These are phyloP conservation scores for Drosophila orena DNA, from an alignment of 1,140 invertebrate genomes.

Conservation along the genomic window DNA sequence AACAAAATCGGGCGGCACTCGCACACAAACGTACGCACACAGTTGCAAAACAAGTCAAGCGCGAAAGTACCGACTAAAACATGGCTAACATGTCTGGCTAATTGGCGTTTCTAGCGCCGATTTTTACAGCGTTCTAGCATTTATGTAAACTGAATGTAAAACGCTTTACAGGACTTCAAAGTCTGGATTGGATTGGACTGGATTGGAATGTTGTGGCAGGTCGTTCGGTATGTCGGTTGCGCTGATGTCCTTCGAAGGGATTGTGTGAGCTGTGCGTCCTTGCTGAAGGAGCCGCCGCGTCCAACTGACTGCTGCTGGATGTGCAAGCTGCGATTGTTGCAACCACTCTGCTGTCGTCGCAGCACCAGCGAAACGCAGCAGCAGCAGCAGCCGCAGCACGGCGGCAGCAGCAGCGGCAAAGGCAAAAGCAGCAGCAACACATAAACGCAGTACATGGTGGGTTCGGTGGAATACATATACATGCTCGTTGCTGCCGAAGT, in stretches of 20 bases:
- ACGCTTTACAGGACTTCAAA: constrained; percentile 60
- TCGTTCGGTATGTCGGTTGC: constrained; percentile 15
- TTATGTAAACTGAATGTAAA: constrained; percentile 56
- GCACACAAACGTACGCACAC: constrained; percentile 15
- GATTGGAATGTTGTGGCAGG: constrained; percentile 9
- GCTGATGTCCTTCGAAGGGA: constrained; percentile 35
- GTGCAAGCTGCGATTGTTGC: constrained; percentile 80
- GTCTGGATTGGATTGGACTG: background rate
- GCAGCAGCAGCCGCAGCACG: constrained; percentile 36
- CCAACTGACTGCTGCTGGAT: constrained; percentile 74
- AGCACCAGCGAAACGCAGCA: constrained; percentile 58
- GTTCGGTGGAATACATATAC: constrained; percentile 40
- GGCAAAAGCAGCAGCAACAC: constrained; percentile 52
- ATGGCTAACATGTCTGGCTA: constrained; percentile 48
- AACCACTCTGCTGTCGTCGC: constrained; percentile 39
- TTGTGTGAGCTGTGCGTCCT: constrained; percentile 72
- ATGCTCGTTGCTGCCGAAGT: constrained; percentile 51
- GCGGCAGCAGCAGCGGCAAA: constrained; percentile 38
- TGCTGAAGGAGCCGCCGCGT: constrained; percentile 79
- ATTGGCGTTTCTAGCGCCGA: constrained; percentile 41
- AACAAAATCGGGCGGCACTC: constrained; percentile 27
- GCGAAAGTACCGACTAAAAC: constrained; percentile 31
- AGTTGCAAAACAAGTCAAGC: constrained; percentile 14
- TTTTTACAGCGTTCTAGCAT: constrained; percentile 47
- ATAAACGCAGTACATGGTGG: constrained; percentile 51